Evolutionary conservation across 2,888 invertebrate genomes (phyloP), one percentile per base, ranked within the genome.

Genomic region (Ethmia dodecea): DNA sequence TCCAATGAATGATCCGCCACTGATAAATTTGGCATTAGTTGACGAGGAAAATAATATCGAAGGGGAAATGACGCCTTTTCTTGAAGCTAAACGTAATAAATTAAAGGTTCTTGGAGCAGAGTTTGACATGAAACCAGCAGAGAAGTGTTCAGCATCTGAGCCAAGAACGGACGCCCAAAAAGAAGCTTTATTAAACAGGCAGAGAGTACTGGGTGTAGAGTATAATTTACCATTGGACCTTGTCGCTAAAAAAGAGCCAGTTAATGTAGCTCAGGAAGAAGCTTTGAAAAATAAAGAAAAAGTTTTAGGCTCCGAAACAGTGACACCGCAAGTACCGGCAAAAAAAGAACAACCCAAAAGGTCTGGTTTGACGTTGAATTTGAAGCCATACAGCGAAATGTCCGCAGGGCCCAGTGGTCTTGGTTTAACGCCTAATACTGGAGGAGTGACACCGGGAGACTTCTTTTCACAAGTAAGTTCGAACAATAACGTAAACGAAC

Each of bases 131-230:
- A 27, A 14, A 5, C 28, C 1, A 8, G 8, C 9, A 5, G 1
- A 49, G 47, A n/a, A n/a, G n/a, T n/a, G n/a, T n/a, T n/a, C n/a
- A n/a, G n/a, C n/a, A n/a, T n/a, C n/a, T n/a, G 31, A 24, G 28
- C 73, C 81, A 0, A 59, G 47, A 41, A 83, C 79, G 0, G 79
- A 84, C 2, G 88, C 88, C 2, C 83, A 90, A 37, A 89, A 86
- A 9, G 89, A 89, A 36, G 90, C 91, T 0, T 70, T 90, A 42
- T 64, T 77, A 31, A 92, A 92, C 51, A 90, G 88, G 60, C 55
- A 89, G 12, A 90, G 87, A 63, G 81, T 92, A 1, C 60, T 92
- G 36, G 84, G 88, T 3, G 87, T 89, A 0, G 91, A 92, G 58
- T 91, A 88, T 44, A 88, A 88, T 33, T 61, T 88, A 2, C 78